Evolutionary conservation across 1,140 invertebrate genomes (phyloP), one percentile per base, ranked within the genome.

Genomic region (Eumaeus atala): DNA sequence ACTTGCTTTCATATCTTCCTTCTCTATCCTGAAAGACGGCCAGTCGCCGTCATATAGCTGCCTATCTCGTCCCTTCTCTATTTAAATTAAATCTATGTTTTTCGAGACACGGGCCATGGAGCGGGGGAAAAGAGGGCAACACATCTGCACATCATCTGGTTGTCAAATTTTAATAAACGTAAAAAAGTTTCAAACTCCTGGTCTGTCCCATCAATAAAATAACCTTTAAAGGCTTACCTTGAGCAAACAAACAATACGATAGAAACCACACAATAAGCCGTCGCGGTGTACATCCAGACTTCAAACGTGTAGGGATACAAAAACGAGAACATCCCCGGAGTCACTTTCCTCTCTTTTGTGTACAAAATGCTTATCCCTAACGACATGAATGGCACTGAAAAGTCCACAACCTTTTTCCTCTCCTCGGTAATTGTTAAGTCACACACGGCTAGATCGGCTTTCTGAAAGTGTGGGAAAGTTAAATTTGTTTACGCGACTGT

Each of bases 361-460:
- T 91, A 94, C 17, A 96, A 72, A 75, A 96, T 96, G 64, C 93
- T 94, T 55, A 96, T 94, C 53, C 93, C 92, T 84, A 85, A 54
- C 10, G 94, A 94, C 95, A 97, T 97, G 65, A 97, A 97, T 0
- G 96, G 96, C 75, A 95, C 94, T 0, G 95, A 96, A 64, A 97
- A 98, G 74, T 97, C 96, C 0, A 97, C 95, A 0, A 91, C 93
- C 65, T 90, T 90, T 56, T 95, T 92, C 17, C 96, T 87, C 40
- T 94, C 91, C 65, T 94, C 93, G 0, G 95, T 98, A 33, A 98
- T 97, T 0, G 96, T 97, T 44, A 98, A 77, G 79, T 97, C 96
- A 58, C 94, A 96, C 35, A 98, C 91, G 0, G 95, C 96, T 34
- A 98, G 87, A 87, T 98, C 96, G 9, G 95, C 95, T 89, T 93